Percentiles rank a stretch among this genome's conserved stretches.
Conservation (phyloP, 2,113 vertebrate genomes). For the Chauna torquata region DNA sequence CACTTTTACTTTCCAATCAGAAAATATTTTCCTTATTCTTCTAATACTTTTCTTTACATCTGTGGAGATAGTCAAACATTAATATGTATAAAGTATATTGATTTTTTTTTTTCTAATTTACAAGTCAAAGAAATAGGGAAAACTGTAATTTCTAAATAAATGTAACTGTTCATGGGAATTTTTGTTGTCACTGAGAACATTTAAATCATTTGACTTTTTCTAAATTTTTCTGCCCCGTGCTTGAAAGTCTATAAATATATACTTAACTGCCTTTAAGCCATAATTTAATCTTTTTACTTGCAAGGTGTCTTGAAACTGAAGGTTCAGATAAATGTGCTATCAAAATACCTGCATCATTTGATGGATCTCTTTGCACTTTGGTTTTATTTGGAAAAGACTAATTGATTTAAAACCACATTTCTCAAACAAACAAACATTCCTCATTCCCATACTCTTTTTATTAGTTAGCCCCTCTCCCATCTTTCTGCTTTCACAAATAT, state of each 20-base stretch:
- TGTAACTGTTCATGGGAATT: not conserved
- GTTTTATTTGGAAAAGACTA: not conserved
- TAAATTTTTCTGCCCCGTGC: accelerated
- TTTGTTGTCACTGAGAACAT: not conserved
- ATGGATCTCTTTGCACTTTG: not conserved
- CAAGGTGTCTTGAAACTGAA: not conserved
- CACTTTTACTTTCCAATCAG: not conserved
- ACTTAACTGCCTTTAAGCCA: not conserved
- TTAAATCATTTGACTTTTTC: not conserved
- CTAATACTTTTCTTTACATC: not conserved
- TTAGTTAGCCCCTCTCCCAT: not conserved
- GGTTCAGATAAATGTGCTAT: not conserved
- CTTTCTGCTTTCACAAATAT: not conserved
- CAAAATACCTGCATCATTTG: not conserved
- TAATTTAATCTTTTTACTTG: not conserved
- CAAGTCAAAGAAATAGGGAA: not conserved
- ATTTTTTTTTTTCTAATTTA: not conserved
- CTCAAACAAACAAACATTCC: not conserved
- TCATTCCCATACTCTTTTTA: not conserved
- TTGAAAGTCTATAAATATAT: not conserved
- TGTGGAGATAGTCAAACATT: not conserved
- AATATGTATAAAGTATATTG: not conserved
- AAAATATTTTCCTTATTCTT: not conserved
- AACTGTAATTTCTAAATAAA: not conserved
- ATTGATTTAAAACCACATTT: not conserved